Evolutionary conservation across 2,888 invertebrate genomes (phyloP).

Genomic region (Ditula angustiorana): DNA sequence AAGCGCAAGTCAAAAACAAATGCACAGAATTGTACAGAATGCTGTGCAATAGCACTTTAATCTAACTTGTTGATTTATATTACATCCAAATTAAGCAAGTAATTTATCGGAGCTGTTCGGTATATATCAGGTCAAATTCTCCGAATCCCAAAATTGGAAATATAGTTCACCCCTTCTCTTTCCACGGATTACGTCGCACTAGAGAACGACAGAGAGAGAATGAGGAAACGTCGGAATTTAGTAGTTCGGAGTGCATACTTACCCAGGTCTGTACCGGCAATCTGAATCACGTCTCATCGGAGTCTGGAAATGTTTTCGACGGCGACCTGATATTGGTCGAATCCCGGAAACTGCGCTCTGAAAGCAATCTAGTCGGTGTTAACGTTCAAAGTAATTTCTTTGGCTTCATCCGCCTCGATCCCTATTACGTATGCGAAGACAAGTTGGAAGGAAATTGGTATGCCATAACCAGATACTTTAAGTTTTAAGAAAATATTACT

Average conservation of each 20-base stretch:
- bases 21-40: background rate
- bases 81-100: slow-evolving; percentile 42
- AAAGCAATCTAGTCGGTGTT: slow-evolving; percentile 75
- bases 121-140: slow-evolving; percentile 56
- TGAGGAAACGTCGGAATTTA: background rate
- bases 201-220: background rate
- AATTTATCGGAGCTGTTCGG: slow-evolving; percentile 60
- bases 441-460: slow-evolving; percentile 9
- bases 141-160: background rate
- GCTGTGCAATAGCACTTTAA: slow-evolving; percentile 3
- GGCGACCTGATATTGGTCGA: slow-evolving; percentile 55
- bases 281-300: slow-evolving; percentile 62
- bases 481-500: background rate
- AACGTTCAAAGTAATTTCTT: slow-evolving; percentile 74
- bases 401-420: slow-evolving; percentile 58
- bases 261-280: slow-evolving; percentile 45
- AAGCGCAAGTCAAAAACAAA: background rate
- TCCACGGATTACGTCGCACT: background rate
- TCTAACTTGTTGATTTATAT: slow-evolving; percentile 18
- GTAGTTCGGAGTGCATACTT: background rate
- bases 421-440: slow-evolving; percentile 40
- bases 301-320: slow-evolving; percentile 61
- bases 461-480: background rate
- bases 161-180: background rate
- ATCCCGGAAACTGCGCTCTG: slow-evolving; percentile 64